Evolutionary conservation across 2,797 vertebrate species (phyloP).

Genomic region (Philypnodon macrostomus): DNA sequence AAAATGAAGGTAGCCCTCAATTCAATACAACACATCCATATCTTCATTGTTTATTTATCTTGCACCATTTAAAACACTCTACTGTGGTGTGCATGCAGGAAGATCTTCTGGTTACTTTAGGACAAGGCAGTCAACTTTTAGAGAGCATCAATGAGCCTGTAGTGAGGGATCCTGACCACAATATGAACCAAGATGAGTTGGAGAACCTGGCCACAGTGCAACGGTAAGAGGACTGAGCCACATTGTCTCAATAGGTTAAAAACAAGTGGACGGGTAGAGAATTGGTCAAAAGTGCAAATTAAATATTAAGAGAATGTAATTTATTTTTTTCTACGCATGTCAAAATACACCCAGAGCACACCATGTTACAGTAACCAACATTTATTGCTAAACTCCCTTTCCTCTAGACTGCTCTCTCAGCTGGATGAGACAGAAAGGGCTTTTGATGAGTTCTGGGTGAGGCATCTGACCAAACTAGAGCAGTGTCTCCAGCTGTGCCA

Average conservation of each 20-base stretch:
- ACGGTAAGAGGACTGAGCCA: slow-evolving; percentile 71
- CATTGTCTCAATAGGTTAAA: background rate
- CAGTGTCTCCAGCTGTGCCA: slow-evolving; percentile 90
- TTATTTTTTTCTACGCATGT: background rate
- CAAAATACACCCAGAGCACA: no score
- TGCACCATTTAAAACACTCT: background rate
- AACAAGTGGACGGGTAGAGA: no score
- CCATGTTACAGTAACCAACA: no score
- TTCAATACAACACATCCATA: background rate
- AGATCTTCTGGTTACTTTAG: slow-evolving; percentile 83
- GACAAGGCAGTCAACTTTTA: slow-evolving; percentile 83
- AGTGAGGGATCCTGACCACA: slow-evolving; percentile 80
- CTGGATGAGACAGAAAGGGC: slow-evolving; percentile 90
- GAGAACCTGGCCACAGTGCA: slow-evolving; percentile 92
- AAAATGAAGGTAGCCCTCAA: slow-evolving; percentile 84
- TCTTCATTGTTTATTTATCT: background rate
- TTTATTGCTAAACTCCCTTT: no score
- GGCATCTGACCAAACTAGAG: slow-evolving; percentile 91
- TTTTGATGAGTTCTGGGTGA: slow-evolving; percentile 95
- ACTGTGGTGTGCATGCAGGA: slow-evolving; percentile 67
- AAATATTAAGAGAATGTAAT: no score
- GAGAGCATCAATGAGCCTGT: slow-evolving; percentile 87
- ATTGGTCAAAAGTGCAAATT: no score
- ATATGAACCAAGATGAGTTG: slow-evolving; percentile 90
- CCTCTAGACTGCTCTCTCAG: slow-evolving; percentile 91